Evolutionary conservation across 2,797 vertebrate genomes (phyloP).

Genomic region (Clarias pachynema): DNA sequence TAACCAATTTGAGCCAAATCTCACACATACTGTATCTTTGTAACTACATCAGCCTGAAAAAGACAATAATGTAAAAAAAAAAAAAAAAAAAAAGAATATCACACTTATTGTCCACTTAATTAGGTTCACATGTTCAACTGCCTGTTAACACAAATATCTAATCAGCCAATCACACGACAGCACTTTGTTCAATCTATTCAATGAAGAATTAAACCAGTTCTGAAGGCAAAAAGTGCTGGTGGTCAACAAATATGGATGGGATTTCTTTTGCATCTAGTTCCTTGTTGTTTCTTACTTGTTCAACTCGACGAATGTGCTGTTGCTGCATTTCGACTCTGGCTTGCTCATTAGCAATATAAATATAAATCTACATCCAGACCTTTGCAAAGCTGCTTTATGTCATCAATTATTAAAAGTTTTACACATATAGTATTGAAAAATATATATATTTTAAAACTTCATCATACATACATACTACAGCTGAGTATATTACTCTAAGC

Average conservation of each 20-base stretch:
- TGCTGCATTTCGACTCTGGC: not conserved
- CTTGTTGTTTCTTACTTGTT: not conserved
- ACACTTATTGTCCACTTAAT: too few species aligned
- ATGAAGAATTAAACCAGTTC: too few species aligned
- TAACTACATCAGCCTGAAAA: not conserved
- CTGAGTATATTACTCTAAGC: not conserved
- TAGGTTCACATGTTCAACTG: too few species aligned
- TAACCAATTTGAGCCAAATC: not conserved
- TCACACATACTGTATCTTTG: not conserved
- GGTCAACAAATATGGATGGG: not conserved
- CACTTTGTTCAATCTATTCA: too few species aligned
- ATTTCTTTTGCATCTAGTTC: not conserved
- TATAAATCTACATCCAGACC: not conserved
- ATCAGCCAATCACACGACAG: too few species aligned
- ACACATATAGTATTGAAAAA: not conserved
- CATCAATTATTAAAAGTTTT: not conserved
- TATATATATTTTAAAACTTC: not conserved
- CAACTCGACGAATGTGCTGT: not conserved
- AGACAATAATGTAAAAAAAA: not conserved
- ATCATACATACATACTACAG: not conserved
- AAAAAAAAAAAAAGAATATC: too few species aligned
- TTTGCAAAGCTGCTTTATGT: not conserved
- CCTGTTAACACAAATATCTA: too few species aligned
- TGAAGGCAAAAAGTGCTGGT: too few species aligned
- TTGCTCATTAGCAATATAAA: conserved; percentile 9